phyloP scores from a whole-genome alignment of 2,888 invertebrate genomes.

The Epinotia bilunana region DNA sequence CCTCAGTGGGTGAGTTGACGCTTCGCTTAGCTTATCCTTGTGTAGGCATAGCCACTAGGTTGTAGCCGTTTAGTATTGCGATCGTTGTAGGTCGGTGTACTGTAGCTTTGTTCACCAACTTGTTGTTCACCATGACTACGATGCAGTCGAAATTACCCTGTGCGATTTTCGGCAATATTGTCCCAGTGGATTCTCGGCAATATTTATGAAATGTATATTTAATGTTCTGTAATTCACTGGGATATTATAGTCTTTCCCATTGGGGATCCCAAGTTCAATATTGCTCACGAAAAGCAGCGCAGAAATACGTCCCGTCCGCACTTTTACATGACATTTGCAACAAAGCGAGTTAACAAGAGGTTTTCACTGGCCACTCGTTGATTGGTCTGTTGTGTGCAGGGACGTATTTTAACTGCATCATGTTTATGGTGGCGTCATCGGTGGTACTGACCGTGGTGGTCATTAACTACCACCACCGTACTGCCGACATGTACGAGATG shows the following conservation, averaged over 20 bases:
- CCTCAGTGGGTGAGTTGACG: constrained; percentile 94
- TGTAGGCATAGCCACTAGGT: constrained; percentile 18
- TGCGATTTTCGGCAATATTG: constrained; percentile 28
- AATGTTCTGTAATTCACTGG: neutral
- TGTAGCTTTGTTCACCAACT: too few species aligned
- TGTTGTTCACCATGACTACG: constrained; percentile 29
- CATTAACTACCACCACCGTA: constrained; percentile 98
- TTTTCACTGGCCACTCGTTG: neutral
- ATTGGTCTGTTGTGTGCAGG: constrained; percentile 84
- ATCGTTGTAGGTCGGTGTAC: constrained; percentile 14
- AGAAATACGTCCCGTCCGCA: constrained; percentile 9
- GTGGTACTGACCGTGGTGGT: constrained; percentile 98
- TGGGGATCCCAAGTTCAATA: neutral
- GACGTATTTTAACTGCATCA: constrained; percentile 99
- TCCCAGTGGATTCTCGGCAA: constrained; percentile 3
- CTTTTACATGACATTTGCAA: neutral
- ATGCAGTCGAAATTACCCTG: constrained; percentile 29
- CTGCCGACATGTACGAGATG: constrained; percentile 98
- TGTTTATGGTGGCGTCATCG: constrained; percentile 99
- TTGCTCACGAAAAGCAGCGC: constrained; percentile 1
- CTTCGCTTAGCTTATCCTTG: constrained; percentile 19
- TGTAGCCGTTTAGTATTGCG: neutral
- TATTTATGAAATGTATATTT: neutral
- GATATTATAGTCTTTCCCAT: neutral
- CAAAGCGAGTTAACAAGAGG: neutral